Evolutionary conservation across 2,888 invertebrate species (phyloP).

Genomic region (Hydropsyche betteni): DNA sequence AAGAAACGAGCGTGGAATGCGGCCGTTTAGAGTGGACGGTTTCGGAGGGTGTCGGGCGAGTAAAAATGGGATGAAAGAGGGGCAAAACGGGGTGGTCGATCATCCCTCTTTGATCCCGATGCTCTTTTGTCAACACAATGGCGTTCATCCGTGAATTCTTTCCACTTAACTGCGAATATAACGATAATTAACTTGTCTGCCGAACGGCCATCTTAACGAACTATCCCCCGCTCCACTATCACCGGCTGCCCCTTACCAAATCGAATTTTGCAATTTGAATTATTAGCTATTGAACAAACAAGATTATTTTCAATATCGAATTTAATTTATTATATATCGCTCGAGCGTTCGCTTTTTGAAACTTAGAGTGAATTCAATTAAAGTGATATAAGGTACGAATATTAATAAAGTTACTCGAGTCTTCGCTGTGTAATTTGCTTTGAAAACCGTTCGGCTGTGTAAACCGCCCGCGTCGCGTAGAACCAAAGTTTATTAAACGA

Average conservation of each 20-base stretch:
- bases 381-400: constrained; percentile 11
- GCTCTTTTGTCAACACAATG: constrained; percentile 51
- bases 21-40: constrained; percentile 14
- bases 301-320: not conserved
- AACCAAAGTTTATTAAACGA: constrained; percentile 9
- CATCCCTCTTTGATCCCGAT: constrained; percentile 45
- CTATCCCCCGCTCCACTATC: not conserved
- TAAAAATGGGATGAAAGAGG: constrained; percentile 9
- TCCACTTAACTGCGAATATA: constrained; percentile 51
- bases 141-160: constrained; percentile 50
- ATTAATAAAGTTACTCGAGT: constrained; percentile 10
- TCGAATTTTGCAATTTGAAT: not conserved
- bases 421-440: constrained; percentile 10
- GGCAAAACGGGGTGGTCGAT: constrained; percentile 19
- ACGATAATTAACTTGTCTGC: constrained; percentile 48
- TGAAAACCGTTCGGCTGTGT: constrained; percentile 5
- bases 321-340: not conserved
- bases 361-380: constrained; percentile 12
- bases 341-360: not conserved
- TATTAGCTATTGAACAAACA: not conserved
- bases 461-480: not conserved
- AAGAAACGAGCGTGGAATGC: constrained; percentile 35
- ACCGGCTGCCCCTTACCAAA: not conserved
- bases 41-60: constrained; percentile 1
- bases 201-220: constrained; percentile 36